A percentile compares a stretch with the other conserved stretches of the same genome.
These are phyloP conservation scores for Ophion costatus DNA, from an alignment of 2,888 invertebrate species.

Conservation along the genomic window DNA sequence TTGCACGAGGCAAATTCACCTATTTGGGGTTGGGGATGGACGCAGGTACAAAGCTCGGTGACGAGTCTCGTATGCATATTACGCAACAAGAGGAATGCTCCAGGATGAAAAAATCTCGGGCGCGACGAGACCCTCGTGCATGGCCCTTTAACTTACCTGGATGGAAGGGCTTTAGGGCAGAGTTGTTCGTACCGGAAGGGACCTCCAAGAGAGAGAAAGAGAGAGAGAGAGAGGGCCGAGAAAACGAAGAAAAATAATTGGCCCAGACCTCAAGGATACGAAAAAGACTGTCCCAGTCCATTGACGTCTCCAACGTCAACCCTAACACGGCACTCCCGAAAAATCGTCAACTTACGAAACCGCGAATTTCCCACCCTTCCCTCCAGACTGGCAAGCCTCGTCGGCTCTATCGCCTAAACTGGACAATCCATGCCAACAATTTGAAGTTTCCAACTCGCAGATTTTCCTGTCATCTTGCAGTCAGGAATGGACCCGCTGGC, in stretches of 20 bases:
- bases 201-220: neutral
- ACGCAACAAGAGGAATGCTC: slow-evolving; percentile 72
- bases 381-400: too few species aligned
- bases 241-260: slow-evolving; percentile 8
- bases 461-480: too few species aligned
- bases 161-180: neutral
- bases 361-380: too few species aligned
- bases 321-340: neutral
- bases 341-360: too few species aligned
- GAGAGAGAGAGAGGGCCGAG: neutral
- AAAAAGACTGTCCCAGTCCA: neutral
- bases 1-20: slow-evolving; percentile 64
- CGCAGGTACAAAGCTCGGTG: slow-evolving; percentile 75
- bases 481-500: too few species aligned
- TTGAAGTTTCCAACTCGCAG: too few species aligned
- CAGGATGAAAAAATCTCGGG: slow-evolving; percentile 36
- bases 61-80: slow-evolving; percentile 77
- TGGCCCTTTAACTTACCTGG: neutral
- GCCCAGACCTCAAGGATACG: neutral
- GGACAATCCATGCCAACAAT: too few species aligned
- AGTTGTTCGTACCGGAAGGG: neutral
- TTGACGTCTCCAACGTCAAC: neutral
- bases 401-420: too few species aligned
- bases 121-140: slow-evolving; percentile 6
- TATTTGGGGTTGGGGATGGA: slow-evolving; percentile 59